These are phyloP conservation scores for Dascyllus trimaculatus DNA, from an alignment of 2,113 vertebrate genomes.

Conservation along the genomic window DNA sequence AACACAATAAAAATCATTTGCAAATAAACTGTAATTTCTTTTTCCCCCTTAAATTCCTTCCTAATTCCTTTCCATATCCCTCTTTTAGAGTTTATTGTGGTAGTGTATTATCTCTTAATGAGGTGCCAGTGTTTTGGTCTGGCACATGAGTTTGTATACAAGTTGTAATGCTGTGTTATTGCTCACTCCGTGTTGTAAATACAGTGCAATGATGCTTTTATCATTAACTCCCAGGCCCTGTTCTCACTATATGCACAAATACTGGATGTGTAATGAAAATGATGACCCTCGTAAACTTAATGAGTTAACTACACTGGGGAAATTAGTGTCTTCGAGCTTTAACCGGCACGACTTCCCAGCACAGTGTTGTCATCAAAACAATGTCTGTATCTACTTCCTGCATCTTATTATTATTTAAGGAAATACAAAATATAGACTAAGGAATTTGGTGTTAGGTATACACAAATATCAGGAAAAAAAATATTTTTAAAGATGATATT, in stretches of 20 bases:
- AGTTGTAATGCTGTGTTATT: constrained; percentile 53
- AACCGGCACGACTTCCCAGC: background rate
- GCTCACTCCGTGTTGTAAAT: constrained; percentile 50
- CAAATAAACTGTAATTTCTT: constrained; percentile 27
- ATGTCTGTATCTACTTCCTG: constrained; percentile 2
- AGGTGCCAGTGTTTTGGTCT: constrained; percentile 36
- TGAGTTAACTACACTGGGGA: constrained; percentile 40
- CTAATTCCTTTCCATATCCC: constrained; percentile 24
- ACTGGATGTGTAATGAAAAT: constrained; percentile 53
- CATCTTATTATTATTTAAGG: background rate
- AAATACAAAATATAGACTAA: background rate
- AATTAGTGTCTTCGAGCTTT: constrained; percentile 17
- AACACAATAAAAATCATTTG: background rate
- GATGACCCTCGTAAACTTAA: constrained; percentile 65
- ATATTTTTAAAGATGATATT: background rate
- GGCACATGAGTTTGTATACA: constrained; percentile 52
- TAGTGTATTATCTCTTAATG: constrained; percentile 61
- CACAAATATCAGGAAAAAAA: background rate
- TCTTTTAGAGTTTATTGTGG: constrained; percentile 36
- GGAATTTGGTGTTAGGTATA: background rate
- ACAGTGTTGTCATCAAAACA: constrained; percentile 4
- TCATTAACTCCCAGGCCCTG: constrained; percentile 49
- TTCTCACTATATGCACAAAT: constrained; percentile 40
- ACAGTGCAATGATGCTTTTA: constrained; percentile 52
- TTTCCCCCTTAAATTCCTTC: background rate